Evolutionary conservation across 2,888 invertebrate genomes (phyloP).

Genomic region (Thera britannica): DNA sequence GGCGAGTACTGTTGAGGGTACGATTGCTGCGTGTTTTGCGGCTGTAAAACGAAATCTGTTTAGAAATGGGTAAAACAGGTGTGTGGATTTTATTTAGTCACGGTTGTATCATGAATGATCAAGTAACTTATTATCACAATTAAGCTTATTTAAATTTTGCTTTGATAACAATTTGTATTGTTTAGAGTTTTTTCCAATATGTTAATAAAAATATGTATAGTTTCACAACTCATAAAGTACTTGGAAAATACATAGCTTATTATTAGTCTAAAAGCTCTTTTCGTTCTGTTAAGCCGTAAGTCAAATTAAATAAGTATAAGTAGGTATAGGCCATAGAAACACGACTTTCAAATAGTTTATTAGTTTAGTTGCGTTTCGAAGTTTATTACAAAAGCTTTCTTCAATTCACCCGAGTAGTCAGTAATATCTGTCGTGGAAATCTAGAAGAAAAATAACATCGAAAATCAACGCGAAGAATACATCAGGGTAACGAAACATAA

Average conservation of each 20-base stretch:
- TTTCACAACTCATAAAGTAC: too few species aligned
- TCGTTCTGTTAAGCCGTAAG: conserved; percentile 13
- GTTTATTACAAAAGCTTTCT: conserved; percentile 8
- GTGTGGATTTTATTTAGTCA: conserved; percentile 21
- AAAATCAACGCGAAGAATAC: conserved; percentile 20
- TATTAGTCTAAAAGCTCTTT: conserved; percentile 11
- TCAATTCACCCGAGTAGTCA: conserved; percentile 2
- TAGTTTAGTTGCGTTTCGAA: not conserved
- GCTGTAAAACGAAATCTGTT: conserved; percentile 26
- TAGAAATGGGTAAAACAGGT: not conserved
- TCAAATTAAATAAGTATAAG: conserved; percentile 1
- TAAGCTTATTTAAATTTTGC: not conserved
- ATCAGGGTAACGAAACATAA: not conserved
- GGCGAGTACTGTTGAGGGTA: conserved; percentile 53
- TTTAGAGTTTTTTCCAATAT: not conserved
- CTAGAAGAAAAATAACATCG: conserved; percentile 10
- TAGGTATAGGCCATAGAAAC: conserved; percentile 7
- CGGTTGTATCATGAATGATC: conserved; percentile 14
- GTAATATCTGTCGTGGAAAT: conserved; percentile 1
- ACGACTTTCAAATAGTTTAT: not conserved
- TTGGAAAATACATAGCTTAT: not conserved
- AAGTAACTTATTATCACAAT: not conserved
- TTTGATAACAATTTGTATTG: conserved; percentile 1
- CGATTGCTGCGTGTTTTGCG: conserved; percentile 46
- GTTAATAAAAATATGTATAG: not conserved